Evolutionary conservation across 2,113 vertebrate species (phyloP), one percentile per base, ranked within the genome.

Genomic region (Dipodomys merriami): DNA sequence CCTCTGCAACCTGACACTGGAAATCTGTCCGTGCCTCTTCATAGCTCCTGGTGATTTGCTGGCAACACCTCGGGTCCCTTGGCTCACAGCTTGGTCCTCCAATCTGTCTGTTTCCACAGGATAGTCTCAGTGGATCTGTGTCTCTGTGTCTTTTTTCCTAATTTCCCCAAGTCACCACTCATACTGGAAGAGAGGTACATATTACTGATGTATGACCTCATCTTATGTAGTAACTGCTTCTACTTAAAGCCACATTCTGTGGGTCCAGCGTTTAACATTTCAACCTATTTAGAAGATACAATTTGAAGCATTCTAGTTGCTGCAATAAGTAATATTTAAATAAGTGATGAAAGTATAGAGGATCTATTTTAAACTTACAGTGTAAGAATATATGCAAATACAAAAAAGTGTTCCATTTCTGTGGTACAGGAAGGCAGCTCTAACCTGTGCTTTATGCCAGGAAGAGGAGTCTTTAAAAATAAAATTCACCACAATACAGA

Each of bases 351-450:
- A 2, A 33, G 1, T 18, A 25, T 20, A 30, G 53, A 87, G 20
- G 2, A 1, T 11, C 67, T 44, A 15, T 92, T 91, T 91, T 83
- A 94, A 90, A 91, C 87, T 90, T 53, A 95, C 81, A 86, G 13
- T 16, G 53, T 23, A 29, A 87, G 11, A 35, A 86, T 16, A n/a
- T 8, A 73, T 0, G 2, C 13, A 76, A 62, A 68, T 33, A 83
- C 20, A 71, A 44, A 71, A 44, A 4, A 19, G 25, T n/a, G 30
- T 46, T 49, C 76, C 57, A 44, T 4, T 65, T 85, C 60, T 78
- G 25, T 90, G 80, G 20, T 18, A 10, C 8, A 33, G 0, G 29
- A 79, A 91, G 60, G 22, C 33, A 88, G 62, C 10, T 7, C 0
- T 8, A 8, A 29, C 12, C n/a, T 33, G 2, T 20, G 27, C 46